Evolutionary conservation across 2,797 vertebrate genomes (phyloP).

Genomic region (Lacerta bilineata): DNA sequence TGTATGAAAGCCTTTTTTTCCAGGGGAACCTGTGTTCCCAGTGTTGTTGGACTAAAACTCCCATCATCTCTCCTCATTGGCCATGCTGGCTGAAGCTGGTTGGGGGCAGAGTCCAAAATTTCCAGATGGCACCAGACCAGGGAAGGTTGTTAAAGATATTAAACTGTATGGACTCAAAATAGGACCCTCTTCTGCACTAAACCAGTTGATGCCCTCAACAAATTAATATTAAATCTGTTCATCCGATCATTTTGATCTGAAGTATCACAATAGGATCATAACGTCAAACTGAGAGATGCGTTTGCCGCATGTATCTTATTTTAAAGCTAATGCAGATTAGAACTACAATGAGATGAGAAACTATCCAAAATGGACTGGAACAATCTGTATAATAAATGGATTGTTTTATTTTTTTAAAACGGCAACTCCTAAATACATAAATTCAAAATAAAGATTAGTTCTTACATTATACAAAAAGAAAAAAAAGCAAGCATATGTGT

Average conservation of each 20-base stretch:
- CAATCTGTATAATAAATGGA: constrained; percentile 24
- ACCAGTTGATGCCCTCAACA: constrained; percentile 2
- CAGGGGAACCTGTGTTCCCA: too few species aligned
- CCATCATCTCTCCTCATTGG: too few species aligned
- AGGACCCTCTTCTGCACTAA: not conserved
- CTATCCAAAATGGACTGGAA: constrained; percentile 3
- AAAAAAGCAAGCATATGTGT: not conserved
- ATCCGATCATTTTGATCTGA: not conserved
- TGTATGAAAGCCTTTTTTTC: too few species aligned
- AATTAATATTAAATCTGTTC: not conserved
- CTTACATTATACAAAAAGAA: not conserved
- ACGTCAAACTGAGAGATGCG: not conserved
- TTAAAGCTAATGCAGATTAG: not conserved
- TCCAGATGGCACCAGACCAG: too few species aligned
- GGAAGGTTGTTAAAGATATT: too few species aligned
- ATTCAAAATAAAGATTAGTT: constrained; percentile 28
- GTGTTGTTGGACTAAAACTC: too few species aligned
- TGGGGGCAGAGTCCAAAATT: too few species aligned
- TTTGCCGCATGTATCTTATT: constrained; percentile 32
- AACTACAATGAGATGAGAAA: constrained; percentile 9
- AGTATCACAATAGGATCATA: not conserved
- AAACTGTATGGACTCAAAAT: not conserved
- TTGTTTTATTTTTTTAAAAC: not conserved
- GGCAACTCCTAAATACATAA: not conserved
- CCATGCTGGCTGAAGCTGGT: too few species aligned